These are phyloP conservation scores for Motacilla tschutschensis DNA, from an alignment of 2,113 vertebrate genomes.

Conservation along the genomic window DNA sequence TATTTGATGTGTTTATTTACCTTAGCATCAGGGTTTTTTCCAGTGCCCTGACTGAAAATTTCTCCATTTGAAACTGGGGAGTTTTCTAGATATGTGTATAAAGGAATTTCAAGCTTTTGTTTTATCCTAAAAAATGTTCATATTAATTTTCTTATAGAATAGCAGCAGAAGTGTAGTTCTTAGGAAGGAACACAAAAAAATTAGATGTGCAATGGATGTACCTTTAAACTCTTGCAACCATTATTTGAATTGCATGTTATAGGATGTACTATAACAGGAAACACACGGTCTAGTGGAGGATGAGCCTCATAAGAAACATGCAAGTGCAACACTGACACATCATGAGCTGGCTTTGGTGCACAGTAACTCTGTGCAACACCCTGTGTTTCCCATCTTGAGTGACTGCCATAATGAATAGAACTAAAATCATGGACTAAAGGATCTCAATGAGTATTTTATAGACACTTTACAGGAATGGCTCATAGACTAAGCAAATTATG, in stretches of 20 bases:
- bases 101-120: background rate
- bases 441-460: background rate
- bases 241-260: background rate
- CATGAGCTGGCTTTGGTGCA: background rate
- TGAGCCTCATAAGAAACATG: fast-evolving
- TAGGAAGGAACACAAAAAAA: background rate
- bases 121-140: background rate
- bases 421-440: background rate
- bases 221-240: background rate
- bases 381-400: background rate
- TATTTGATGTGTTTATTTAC: background rate
- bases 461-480: background rate
- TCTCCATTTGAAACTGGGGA: background rate
- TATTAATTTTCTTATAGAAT: background rate
- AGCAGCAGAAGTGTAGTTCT: background rate
- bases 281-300: fast-evolving
- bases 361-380: background rate
- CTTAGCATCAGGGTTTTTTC: background rate
- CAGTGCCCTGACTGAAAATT: background rate
- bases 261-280: background rate
- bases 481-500: background rate
- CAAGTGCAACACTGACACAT: background rate
- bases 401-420: background rate
- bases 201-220: background rate
- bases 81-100: fast-evolving